Percentiles rank a stretch among this genome's conserved stretches.
phyloP scores from a whole-genome alignment of 1,140 invertebrate species.

The Leptoteleia sp. region DNA sequence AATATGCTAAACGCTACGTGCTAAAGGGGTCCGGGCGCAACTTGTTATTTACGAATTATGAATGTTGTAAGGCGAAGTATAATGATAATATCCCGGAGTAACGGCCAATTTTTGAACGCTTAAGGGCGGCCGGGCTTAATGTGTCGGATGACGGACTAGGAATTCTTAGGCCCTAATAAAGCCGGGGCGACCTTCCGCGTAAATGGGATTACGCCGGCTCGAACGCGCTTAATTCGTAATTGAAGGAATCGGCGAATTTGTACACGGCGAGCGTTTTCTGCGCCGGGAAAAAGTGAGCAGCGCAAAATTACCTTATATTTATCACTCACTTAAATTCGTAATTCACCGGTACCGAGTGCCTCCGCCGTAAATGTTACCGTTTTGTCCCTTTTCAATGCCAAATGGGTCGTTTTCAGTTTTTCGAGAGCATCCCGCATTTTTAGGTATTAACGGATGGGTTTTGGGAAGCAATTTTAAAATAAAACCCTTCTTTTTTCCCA shows the following conservation, averaged over 20 bases:
- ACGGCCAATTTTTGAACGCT: constrained; percentile 56
- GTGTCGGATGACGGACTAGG: constrained; percentile 62
- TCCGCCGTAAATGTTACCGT: no score
- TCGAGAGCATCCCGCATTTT: no score
- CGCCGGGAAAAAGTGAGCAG: no score
- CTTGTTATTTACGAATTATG: constrained; percentile 67
- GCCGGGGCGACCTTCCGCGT: constrained; percentile 45
- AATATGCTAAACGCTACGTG: constrained; percentile 66
- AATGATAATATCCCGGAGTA: constrained; percentile 60
- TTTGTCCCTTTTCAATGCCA: no score
- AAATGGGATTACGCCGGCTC: constrained; percentile 38
- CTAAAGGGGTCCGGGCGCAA: constrained; percentile 51
- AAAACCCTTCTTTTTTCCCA: no score
- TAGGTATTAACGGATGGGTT: no score
- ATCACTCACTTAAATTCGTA: no score
- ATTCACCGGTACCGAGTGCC: no score
- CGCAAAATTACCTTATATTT: no score
- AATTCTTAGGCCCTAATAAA: constrained; percentile 64
- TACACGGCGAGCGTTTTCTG: neutral
- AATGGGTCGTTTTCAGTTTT: no score
- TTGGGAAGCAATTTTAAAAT: no score
- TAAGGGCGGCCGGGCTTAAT: constrained; percentile 54
- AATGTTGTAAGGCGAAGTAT: constrained; percentile 60
- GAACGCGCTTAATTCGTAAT: constrained; percentile 19
- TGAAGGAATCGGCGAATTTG: constrained; percentile 17